These are phyloP conservation scores for Melinaea marsaeus DNA, from an alignment of 2,888 invertebrate genomes.

Conservation along the genomic window DNA sequence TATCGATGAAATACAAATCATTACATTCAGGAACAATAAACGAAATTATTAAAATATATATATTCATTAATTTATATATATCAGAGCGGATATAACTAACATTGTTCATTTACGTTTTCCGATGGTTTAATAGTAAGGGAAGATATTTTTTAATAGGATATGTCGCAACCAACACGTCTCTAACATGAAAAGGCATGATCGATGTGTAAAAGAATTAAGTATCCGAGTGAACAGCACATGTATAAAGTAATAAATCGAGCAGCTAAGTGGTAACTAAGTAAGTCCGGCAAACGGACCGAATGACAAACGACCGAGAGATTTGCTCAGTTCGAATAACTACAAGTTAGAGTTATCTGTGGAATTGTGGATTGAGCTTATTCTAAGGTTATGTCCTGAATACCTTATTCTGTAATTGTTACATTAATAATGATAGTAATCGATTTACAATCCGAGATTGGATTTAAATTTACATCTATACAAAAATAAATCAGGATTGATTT, in stretches of 20 bases:
- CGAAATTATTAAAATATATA: no score
- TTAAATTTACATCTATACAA: no score
- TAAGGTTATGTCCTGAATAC: no score
- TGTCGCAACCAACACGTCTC: not conserved
- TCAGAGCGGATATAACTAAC: no score
- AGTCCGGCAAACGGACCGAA: constrained; percentile 40
- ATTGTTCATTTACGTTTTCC: no score
- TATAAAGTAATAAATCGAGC: constrained; percentile 44
- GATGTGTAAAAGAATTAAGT: constrained; percentile 24
- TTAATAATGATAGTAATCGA: no score
- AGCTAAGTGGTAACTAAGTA: constrained; percentile 38
- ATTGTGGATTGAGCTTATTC: not conserved
- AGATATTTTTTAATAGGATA: no score
- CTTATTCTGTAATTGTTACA: no score
- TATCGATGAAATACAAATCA: not conserved
- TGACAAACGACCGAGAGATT: constrained; percentile 44
- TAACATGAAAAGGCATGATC: constrained; percentile 21
- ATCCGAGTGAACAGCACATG: constrained; percentile 32
- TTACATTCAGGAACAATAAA: not conserved
- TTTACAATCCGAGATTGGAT: no score
- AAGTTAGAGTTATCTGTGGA: constrained; percentile 21
- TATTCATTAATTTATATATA: no score
- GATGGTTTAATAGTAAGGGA: no score
- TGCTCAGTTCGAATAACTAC: constrained; percentile 30
- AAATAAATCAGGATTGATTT: no score